Conservation (phyloP, 2,113 vertebrate genomes). For the Petroica traversi region DNA sequence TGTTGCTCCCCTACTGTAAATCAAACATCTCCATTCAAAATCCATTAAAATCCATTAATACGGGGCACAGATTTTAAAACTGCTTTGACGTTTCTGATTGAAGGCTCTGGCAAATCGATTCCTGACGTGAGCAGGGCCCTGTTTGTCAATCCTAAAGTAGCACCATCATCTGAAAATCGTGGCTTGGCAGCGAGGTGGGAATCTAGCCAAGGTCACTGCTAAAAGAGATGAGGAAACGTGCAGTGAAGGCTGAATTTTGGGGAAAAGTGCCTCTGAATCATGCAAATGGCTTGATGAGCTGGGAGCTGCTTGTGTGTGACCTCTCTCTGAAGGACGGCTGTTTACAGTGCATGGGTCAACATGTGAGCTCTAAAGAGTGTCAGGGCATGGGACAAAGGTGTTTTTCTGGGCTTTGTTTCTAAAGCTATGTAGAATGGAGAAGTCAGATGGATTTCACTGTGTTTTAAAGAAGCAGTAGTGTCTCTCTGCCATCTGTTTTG, state of each 20-base stretch:
- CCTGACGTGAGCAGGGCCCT: neutral
- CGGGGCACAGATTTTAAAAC: neutral
- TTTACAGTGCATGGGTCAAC: constrained; percentile 11
- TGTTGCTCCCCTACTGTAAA: neutral
- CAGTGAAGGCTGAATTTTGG: neutral
- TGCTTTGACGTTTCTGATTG: neutral
- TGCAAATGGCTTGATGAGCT: neutral
- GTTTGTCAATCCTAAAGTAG: neutral
- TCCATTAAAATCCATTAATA: constrained; percentile 5
- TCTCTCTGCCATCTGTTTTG: constrained; percentile 23
- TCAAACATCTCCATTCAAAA: constrained; percentile 2
- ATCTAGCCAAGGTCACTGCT: constrained; percentile 1
- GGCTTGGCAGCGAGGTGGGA: neutral
- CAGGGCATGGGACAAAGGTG: neutral
- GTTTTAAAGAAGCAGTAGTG: neutral
- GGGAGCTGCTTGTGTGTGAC: neutral
- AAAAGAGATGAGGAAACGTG: neutral
- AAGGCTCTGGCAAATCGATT: neutral
- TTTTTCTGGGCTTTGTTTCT: neutral
- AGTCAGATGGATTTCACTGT: neutral
- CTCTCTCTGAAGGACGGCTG: constrained; percentile 33
- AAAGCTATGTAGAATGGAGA: neutral
- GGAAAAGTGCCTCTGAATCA: neutral
- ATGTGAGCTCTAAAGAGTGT: neutral
- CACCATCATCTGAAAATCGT: neutral